Conservation (phyloP, 2,113 vertebrate genomes). For the Muscicapa adusta region DNA sequence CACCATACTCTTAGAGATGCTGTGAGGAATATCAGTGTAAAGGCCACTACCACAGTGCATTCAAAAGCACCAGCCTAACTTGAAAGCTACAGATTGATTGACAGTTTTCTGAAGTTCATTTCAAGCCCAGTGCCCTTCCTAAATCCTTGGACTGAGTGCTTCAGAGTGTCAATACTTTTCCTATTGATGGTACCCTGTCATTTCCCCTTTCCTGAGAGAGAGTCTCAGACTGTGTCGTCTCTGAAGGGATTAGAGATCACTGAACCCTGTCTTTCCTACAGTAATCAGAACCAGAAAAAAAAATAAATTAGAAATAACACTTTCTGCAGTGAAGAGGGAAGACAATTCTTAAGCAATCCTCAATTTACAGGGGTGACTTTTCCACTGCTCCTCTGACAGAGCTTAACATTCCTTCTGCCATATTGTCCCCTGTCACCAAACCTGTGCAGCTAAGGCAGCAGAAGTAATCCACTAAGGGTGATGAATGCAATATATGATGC, state of each 20-base stretch:
- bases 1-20: neutral
- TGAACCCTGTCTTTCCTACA: neutral
- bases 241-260: neutral
- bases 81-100: neutral
- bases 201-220: neutral
- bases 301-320: neutral
- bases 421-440: neutral
- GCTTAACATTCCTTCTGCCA: neutral
- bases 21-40: neutral
- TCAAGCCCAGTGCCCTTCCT: neutral
- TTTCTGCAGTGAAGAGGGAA: neutral
- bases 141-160: neutral
- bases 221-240: neutral
- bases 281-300: neutral
- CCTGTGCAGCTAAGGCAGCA: neutral
- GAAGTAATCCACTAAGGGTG: neutral
- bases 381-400: neutral
- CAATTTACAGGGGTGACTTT: neutral
- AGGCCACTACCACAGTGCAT: neutral
- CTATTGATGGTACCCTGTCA: neutral
- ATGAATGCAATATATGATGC: neutral
- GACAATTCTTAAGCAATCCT: neutral
- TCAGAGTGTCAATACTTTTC: neutral
- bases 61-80: neutral
- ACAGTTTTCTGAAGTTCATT: neutral